Evolutionary conservation across 2,113 vertebrate genomes (phyloP).

Genomic region (Tamias sibiricus): DNA sequence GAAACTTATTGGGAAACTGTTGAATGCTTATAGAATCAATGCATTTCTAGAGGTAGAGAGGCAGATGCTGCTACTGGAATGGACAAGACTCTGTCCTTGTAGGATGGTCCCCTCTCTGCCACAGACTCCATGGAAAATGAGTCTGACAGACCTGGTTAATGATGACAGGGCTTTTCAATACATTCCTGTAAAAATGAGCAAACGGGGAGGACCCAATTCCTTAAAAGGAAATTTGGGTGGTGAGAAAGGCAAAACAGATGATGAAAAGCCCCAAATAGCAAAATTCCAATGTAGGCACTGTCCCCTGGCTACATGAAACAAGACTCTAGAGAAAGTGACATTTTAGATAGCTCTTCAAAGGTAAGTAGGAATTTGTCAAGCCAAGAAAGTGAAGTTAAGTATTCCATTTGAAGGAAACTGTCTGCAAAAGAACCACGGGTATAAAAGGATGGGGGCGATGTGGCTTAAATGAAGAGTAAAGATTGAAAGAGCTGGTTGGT

Average conservation of each 20-base stretch:
- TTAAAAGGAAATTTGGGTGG: neutral
- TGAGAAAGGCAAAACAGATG: neutral
- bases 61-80: neutral
- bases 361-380: neutral
- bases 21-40: neutral
- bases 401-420: neutral
- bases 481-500: neutral
- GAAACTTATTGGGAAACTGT: neutral
- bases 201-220: neutral
- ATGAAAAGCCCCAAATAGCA: neutral
- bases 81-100: neutral
- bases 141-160: neutral
- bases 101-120: neutral
- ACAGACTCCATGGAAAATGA: neutral
- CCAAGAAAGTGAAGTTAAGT: conserved; percentile 20
- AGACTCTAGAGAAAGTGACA: neutral
- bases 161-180: neutral
- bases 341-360: neutral
- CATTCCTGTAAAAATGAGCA: neutral
- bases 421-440: neutral
- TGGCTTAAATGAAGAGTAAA: neutral
- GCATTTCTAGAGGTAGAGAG: neutral
- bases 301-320: neutral
- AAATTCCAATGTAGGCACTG: neutral
- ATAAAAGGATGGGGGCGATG: neutral